phyloP scores from a whole-genome alignment of 2,888 invertebrate species.

The Schizaphis graminum region DNA sequence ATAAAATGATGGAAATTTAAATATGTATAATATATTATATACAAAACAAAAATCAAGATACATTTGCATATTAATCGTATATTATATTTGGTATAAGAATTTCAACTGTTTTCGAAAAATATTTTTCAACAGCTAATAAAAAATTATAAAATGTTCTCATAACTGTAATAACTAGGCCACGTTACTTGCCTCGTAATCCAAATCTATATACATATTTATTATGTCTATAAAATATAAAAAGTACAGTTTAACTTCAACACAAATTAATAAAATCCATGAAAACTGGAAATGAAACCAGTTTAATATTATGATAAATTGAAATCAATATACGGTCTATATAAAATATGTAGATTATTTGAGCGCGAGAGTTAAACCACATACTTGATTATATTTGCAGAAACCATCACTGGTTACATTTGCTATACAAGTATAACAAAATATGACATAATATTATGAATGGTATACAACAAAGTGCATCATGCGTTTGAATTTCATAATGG shows the following conservation, averaged over 20 bases:
- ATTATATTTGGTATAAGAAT: not conserved
- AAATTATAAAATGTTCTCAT: not conserved
- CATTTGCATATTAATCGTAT: not conserved
- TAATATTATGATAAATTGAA: slow-evolving; percentile 33
- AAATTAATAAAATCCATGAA: slow-evolving; percentile 17
- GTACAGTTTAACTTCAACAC: not conserved
- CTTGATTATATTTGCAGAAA: slow-evolving; percentile 6
- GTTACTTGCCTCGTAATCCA: not conserved
- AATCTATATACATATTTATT: slow-evolving; percentile 14
- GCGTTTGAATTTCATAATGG: not conserved
- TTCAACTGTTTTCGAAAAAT: not conserved
- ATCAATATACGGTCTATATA: not conserved
- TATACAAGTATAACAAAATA: not conserved
- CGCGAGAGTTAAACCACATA: not conserved
- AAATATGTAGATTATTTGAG: slow-evolving; percentile 14
- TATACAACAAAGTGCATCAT: not conserved
- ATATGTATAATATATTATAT: not conserved
- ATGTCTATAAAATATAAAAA: not conserved
- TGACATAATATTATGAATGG: not conserved
- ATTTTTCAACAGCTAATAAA: not conserved
- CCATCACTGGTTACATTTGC: not conserved
- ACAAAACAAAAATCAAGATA: not conserved
- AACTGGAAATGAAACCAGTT: slow-evolving; percentile 49
- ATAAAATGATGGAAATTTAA: not conserved
- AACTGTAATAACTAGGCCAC: not conserved